A percentile compares a stretch with the other conserved stretches of the same genome.
Conservation (phyloP, 2,113 vertebrate genomes). For the Melanerpes aurifrons region DNA sequence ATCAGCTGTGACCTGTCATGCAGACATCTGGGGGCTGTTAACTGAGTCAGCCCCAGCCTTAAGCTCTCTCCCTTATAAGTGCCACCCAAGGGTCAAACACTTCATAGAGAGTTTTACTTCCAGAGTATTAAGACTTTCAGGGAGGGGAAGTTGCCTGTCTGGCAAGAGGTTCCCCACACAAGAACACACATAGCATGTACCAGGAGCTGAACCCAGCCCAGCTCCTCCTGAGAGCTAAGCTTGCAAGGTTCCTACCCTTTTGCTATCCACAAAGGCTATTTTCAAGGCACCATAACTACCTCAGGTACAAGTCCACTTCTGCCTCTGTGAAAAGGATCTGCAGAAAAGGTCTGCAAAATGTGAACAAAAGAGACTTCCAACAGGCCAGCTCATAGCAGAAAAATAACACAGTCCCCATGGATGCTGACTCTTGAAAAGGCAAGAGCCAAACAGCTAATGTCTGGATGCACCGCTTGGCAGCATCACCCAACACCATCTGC, state of each 20-base stretch:
- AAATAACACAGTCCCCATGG: background rate
- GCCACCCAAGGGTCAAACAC: no score
- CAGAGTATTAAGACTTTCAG: background rate
- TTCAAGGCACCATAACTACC: background rate
- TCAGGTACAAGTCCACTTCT: background rate
- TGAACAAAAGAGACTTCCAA: background rate
- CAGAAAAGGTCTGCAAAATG: background rate
- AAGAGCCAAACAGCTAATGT: background rate
- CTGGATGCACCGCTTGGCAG: no score
- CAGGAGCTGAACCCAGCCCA: background rate
- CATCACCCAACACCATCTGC: accelerated
- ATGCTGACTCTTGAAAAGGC: background rate
- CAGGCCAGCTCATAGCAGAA: accelerated
- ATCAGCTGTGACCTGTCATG: background rate
- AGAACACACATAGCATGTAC: background rate
- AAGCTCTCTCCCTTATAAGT: background rate
- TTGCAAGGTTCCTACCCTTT: background rate
- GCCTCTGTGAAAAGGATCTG: background rate
- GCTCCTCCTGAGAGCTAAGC: background rate
- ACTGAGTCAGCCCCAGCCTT: background rate
- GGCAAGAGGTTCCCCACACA: background rate
- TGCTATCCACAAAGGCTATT: background rate
- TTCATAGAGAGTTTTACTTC: background rate
- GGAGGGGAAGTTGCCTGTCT: accelerated
- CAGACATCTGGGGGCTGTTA: background rate